Evolutionary conservation across 2,888 invertebrate species (phyloP).

Genomic region (Lottia scabra): DNA sequence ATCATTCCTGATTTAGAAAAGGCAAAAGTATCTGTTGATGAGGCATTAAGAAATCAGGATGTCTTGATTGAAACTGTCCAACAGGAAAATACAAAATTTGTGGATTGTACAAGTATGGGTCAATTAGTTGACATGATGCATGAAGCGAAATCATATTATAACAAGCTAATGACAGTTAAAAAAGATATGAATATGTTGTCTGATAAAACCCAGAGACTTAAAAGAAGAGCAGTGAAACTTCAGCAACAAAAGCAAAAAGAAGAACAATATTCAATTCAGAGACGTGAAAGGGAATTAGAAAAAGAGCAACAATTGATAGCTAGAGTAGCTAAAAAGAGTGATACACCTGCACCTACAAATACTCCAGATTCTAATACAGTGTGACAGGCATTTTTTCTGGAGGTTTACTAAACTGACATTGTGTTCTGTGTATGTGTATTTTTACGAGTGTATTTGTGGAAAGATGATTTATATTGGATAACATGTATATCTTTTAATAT

Average conservation of each 20-base stretch:
- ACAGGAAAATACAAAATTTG: conserved; percentile 66
- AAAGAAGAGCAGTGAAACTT: conserved; percentile 60
- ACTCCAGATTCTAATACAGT: background rate
- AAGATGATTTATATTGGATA: too few relatives aligned
- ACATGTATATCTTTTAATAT: too few relatives aligned
- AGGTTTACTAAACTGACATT: too few relatives aligned
- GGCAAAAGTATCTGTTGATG: conserved; percentile 46
- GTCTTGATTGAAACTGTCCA: conserved; percentile 66
- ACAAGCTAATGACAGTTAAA: conserved; percentile 59
- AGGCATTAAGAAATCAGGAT: conserved; percentile 60
- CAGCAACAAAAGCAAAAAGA: conserved; percentile 66
- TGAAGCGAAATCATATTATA: conserved; percentile 60
- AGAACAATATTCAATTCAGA: conserved; percentile 53
- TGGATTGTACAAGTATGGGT: conserved; percentile 52
- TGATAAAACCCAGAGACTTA: conserved; percentile 60
- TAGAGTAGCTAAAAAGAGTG: conserved; percentile 39
- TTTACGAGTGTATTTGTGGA: too few relatives aligned
- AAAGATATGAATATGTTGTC: conserved; percentile 63
- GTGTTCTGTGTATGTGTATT: too few relatives aligned
- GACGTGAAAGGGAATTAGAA: conserved; percentile 55
- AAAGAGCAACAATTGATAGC: conserved; percentile 59
- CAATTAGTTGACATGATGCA: conserved; percentile 61
- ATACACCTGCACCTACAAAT: background rate
- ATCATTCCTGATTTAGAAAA: conserved; percentile 50
- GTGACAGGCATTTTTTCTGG: too few relatives aligned